A percentile compares a stretch with the other conserved stretches of the same genome.
phyloP scores from a whole-genome alignment of 2,888 invertebrate genomes.

The Catotricha subobsoleta region DNA sequence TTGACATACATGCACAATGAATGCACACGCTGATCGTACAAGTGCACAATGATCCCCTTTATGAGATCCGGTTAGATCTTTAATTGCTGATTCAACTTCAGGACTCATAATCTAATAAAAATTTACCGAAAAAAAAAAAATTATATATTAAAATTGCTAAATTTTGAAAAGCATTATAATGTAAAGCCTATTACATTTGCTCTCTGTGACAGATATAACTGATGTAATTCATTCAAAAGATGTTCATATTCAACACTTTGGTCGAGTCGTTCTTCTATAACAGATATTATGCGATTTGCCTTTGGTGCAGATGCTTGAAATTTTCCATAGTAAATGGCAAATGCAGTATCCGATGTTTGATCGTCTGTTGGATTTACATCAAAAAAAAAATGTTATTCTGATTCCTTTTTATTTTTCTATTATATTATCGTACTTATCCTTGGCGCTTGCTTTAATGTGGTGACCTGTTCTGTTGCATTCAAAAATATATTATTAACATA shows the following conservation, averaged over 20 bases:
- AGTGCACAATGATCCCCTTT: conserved; percentile 65
- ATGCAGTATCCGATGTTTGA: conserved; percentile 43
- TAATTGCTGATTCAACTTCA: conserved; percentile 50
- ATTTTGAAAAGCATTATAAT: background rate
- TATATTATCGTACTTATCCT: conserved; percentile 2
- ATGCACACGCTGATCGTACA: conserved; percentile 71
- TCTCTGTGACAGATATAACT: conserved; percentile 62
- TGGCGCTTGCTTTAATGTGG: conserved; percentile 26
- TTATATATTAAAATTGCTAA: background rate
- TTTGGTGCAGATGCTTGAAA: conserved; percentile 85
- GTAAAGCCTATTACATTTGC: conserved; percentile 23
- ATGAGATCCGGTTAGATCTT: conserved; percentile 42
- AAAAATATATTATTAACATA: conserved; percentile 60
- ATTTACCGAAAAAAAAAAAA: background rate
- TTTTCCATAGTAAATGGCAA: conserved; percentile 81
- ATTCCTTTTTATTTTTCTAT: conserved; percentile 11
- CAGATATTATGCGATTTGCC: conserved; percentile 58
- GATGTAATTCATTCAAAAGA: conserved; percentile 60
- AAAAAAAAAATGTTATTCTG: conserved; percentile 6
- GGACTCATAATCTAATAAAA: conserved; percentile 39
- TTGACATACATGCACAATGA: conserved; percentile 81
- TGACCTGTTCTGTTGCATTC: conserved; percentile 59
- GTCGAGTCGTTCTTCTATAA: conserved; percentile 61
- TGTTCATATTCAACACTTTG: conserved; percentile 55
- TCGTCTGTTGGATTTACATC: conserved; percentile 13